Evolutionary conservation across 2,888 invertebrate species (phyloP).

Genomic region (Falcaria lacertinaria): DNA sequence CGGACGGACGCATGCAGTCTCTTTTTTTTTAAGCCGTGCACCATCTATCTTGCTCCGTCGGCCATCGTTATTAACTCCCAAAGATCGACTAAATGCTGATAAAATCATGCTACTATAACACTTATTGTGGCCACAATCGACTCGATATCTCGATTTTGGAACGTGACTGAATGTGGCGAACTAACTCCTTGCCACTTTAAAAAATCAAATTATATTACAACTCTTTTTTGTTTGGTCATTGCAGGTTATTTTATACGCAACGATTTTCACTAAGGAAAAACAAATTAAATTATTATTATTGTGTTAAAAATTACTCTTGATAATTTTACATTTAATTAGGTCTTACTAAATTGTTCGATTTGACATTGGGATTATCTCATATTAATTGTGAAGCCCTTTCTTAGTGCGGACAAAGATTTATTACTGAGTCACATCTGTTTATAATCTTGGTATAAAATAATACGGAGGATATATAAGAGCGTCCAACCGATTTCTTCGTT

Average conservation of each 20-base stretch:
- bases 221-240: background rate
- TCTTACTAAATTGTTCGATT: no score
- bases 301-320: no score
- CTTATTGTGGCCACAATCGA: slow-evolving; percentile 49
- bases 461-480: slow-evolving; percentile 49
- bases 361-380: background rate
- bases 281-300: background rate
- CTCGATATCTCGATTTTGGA: slow-evolving; percentile 43
- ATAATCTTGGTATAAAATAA: slow-evolving; percentile 64
- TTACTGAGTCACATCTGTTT: slow-evolving; percentile 64
- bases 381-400: slow-evolving; percentile 19
- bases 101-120: slow-evolving; percentile 47
- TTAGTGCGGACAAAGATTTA: slow-evolving; percentile 58
- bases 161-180: slow-evolving; percentile 9
- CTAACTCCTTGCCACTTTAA: slow-evolving; percentile 7
- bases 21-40: slow-evolving; percentile 29
- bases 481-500: slow-evolving; percentile 54
- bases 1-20: slow-evolving; percentile 24
- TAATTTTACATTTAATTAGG: no score
- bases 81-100: slow-evolving; percentile 47
- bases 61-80: slow-evolving; percentile 44
- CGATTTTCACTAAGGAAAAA: background rate
- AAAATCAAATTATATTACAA: slow-evolving; percentile 9
- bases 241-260: slow-evolving; percentile 6
- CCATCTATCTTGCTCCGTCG: slow-evolving; percentile 45